Evolutionary conservation across 2,113 vertebrate genomes (phyloP).

Genomic region (Casuarius casuarius): DNA sequence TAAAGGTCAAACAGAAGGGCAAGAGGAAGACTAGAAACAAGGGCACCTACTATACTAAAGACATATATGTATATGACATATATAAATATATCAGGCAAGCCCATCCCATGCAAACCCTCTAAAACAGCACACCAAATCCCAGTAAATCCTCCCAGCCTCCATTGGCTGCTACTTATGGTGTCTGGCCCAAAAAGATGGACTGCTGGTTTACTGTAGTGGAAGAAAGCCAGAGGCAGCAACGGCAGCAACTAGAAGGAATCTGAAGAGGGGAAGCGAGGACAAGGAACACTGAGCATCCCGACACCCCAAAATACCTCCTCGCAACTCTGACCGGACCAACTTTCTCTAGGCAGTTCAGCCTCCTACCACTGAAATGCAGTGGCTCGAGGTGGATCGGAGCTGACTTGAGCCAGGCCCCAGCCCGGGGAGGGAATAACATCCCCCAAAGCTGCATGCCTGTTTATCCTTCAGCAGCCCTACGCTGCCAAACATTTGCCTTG

Average conservation of each 20-base stretch:
- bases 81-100: not conserved
- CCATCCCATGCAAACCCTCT: not conserved
- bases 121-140: not conserved
- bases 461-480: not conserved
- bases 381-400: not conserved
- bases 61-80: too few relatives aligned
- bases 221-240: not conserved
- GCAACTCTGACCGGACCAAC: not conserved
- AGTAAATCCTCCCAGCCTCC: not conserved
- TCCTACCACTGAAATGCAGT: not conserved
- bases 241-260: not conserved
- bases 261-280: not conserved
- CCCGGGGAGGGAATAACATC: not conserved
- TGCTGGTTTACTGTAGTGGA: not conserved
- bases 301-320: not conserved
- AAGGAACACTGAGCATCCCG: not conserved
- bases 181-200: not conserved
- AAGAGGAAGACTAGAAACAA: not conserved
- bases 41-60: not conserved
- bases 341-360: not conserved
- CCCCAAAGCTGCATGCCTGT: not conserved
- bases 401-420: not conserved
- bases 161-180: not conserved
- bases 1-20: not conserved
- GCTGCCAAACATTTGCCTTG: constrained; percentile 2